phyloP scores from a whole-genome alignment of 2,113 vertebrate genomes.

The Engystomops pustulosus region DNA sequence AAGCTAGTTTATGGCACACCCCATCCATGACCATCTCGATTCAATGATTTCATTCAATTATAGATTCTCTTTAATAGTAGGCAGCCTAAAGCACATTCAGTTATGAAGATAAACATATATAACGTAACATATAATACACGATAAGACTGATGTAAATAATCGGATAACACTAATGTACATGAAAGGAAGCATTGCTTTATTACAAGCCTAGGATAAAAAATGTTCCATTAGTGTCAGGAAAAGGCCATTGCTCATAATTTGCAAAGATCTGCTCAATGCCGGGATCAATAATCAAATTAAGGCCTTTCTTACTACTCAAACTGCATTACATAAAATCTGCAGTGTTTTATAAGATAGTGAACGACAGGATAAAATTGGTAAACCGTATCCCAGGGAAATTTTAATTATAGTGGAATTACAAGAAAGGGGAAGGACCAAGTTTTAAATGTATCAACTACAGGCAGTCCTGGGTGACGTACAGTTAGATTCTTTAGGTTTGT shows the following conservation, averaged over 20 bases:
- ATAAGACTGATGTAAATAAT: neutral
- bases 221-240: constrained; percentile 15
- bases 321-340: neutral
- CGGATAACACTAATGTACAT: neutral
- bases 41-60: neutral
- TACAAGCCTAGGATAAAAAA: neutral
- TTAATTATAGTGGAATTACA: neutral
- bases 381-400: neutral
- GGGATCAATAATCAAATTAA: neutral
- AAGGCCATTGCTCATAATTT: constrained; percentile 14
- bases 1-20: neutral
- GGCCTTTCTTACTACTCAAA: neutral
- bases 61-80: neutral
- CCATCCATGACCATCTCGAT: neutral
- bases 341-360: neutral
- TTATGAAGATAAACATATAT: neutral
- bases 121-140: neutral
- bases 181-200: neutral
- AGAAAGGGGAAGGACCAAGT: no score
- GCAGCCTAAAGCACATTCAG: neutral
- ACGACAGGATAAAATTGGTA: neutral
- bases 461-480: no score
- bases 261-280: neutral
- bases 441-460: no score
- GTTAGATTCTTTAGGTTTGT: no score